These are phyloP conservation scores for Phallusia fumigata DNA, from an alignment of 23 tunicate genomes.

Conservation along the genomic window DNA sequence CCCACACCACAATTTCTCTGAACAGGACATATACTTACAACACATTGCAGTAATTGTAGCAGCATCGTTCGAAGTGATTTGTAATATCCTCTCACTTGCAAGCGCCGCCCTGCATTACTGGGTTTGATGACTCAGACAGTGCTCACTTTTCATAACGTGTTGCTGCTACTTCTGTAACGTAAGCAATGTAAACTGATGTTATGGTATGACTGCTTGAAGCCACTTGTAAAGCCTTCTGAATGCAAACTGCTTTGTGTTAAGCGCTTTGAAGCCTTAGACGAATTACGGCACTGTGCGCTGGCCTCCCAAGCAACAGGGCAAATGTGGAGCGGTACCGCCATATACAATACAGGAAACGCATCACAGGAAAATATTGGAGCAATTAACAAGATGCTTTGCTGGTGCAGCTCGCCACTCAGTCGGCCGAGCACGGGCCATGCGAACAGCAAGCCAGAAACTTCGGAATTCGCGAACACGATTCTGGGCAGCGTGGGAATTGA, in stretches of 20 bases:
- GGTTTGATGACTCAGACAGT: no score
- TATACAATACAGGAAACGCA: constrained; percentile 4
- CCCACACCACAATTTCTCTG: no score
- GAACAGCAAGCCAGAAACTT: not conserved
- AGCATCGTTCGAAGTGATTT: no score
- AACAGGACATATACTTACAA: no score
- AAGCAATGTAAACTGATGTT: not conserved
- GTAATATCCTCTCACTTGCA: no score
- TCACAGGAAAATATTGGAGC: constrained; percentile 13
- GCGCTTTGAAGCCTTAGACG: not conserved
- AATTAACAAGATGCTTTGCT: constrained; percentile 4
- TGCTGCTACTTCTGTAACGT: not conserved
- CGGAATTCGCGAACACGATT: not conserved
- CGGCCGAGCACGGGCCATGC: not conserved
- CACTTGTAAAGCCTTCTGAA: no score
- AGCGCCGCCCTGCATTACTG: no score
- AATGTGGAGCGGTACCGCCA: not conserved
- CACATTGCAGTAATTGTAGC: no score
- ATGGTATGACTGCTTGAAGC: no score
- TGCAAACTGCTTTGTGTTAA: no score
- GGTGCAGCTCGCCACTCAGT: not conserved
- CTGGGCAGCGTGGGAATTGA: constrained; percentile 1
- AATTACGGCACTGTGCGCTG: not conserved
- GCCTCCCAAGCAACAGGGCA: not conserved
- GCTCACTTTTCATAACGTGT: no score